phyloP scores from a whole-genome alignment of 1,140 invertebrate species.

The Drosophila leontia region DNA sequence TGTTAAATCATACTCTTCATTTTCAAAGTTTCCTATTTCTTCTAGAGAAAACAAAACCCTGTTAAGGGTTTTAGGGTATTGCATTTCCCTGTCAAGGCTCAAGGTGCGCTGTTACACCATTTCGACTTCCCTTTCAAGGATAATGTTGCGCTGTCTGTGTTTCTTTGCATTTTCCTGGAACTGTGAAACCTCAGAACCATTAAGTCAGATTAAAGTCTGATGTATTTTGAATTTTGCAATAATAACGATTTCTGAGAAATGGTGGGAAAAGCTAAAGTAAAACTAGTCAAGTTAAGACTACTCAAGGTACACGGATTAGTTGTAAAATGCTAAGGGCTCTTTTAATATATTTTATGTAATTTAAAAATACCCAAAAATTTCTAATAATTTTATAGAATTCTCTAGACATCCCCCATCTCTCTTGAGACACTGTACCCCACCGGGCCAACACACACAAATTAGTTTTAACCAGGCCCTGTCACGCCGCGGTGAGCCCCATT shows the following conservation, averaged over 20 bases:
- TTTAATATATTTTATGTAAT: no score
- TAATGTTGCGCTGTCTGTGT: neutral
- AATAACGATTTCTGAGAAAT: conserved; percentile 1
- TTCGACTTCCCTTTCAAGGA: neutral
- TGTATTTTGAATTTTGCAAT: neutral
- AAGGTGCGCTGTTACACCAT: neutral
- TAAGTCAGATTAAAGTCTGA: neutral
- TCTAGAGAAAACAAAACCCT: neutral
- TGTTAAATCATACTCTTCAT: neutral
- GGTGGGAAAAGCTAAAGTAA: no score
- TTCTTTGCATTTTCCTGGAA: neutral
- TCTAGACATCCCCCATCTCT: neutral
- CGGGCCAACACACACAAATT: conserved; percentile 73
- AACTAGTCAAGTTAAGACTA: neutral
- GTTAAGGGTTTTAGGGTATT: neutral
- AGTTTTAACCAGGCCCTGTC: conserved; percentile 81
- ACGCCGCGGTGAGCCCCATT: conserved; percentile 73
- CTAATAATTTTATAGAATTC: neutral
- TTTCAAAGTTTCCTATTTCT: neutral
- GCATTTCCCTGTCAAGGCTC: neutral
- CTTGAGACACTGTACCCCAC: conserved; percentile 29
- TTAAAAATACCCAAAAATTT: neutral
- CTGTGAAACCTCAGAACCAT: neutral
- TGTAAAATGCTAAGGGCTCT: neutral
- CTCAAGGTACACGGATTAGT: neutral